Evolutionary conservation across 2,113 vertebrate species (phyloP).

Genomic region (Pitta sordida): DNA sequence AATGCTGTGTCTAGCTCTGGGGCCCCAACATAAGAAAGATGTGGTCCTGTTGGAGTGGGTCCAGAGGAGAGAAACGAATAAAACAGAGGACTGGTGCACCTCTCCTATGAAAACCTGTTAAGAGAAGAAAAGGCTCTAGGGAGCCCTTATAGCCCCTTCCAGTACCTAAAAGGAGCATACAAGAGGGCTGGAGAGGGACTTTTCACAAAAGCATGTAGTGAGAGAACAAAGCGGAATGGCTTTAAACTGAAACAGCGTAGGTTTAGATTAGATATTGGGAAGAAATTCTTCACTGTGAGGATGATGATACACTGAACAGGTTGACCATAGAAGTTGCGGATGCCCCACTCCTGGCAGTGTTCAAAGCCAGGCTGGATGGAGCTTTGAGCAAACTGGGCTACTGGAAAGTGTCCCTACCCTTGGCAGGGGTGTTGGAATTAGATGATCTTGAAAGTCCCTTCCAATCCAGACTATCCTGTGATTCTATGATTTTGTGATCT

Average conservation of each 20-base stretch:
- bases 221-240: not conserved
- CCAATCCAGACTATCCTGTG: not conserved
- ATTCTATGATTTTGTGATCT: not conserved
- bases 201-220: not conserved
- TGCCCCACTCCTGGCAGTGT: not conserved
- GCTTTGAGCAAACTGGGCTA: not conserved
- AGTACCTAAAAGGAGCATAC: not conserved
- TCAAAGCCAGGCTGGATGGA: not conserved
- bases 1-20: not conserved
- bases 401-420: rapidly evolving
- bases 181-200: not conserved
- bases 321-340: not conserved
- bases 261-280: not conserved
- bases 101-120: not conserved
- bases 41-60: not conserved
- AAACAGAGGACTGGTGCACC: not conserved
- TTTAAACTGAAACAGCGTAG: not conserved
- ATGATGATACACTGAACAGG: not conserved
- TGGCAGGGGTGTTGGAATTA: not conserved
- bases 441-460: not conserved
- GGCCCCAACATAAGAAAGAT: not conserved
- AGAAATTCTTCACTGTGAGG: not conserved
- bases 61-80: not conserved
- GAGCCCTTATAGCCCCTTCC: not conserved
- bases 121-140: not conserved